phyloP scores from a whole-genome alignment of 2,797 vertebrate species.

The Buphagus erythrorhynchus region DNA sequence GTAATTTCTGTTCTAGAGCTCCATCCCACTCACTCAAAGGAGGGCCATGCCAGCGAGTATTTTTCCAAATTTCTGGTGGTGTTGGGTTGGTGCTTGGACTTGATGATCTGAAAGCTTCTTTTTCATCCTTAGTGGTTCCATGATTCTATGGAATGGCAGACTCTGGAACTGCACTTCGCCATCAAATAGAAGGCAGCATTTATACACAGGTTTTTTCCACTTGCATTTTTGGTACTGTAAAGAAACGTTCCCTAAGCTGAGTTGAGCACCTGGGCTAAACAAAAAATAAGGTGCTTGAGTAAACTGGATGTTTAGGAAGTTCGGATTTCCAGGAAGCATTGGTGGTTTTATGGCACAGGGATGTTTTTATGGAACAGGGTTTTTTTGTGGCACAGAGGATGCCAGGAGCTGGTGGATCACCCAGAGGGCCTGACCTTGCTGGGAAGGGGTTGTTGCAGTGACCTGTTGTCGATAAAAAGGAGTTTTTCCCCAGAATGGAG shows the following conservation, averaged over 20 bases:
- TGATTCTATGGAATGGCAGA: neutral
- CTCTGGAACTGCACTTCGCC: neutral
- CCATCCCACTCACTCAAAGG: fast-evolving
- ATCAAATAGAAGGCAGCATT: neutral
- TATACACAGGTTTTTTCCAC: neutral
- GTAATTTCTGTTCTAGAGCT: neutral
- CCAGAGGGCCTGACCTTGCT: neutral
- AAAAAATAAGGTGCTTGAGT: neutral
- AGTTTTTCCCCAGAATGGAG: neutral
- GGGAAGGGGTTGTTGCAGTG: neutral
- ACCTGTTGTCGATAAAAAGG: neutral
- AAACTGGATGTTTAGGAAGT: neutral
- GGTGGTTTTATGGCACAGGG: neutral
- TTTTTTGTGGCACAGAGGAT: neutral
- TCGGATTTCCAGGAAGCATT: neutral
- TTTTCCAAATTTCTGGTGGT: neutral
- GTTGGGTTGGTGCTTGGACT: neutral
- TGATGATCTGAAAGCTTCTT: neutral
- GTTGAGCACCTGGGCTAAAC: neutral
- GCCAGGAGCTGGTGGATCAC: neutral
- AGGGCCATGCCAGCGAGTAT: fast-evolving
- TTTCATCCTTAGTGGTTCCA: neutral
- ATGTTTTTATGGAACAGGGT: neutral
- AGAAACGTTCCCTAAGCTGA: neutral
- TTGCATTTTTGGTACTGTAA: neutral